Conservation (phyloP, 2,113 vertebrate genomes). For the Hylia prasina region DNA sequence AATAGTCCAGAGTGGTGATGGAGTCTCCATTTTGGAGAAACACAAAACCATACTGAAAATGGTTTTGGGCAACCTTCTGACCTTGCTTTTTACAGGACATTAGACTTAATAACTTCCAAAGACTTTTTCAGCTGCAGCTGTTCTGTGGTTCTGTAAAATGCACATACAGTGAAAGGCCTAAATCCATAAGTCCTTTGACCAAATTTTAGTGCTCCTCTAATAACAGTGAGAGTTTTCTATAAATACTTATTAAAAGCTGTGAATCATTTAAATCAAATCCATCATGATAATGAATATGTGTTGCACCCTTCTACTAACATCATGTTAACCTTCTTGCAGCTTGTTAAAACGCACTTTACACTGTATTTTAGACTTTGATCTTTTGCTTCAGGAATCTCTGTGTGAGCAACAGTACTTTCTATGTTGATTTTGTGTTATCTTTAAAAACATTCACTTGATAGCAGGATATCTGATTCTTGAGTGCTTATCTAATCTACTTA, state of each 20-base stretch:
- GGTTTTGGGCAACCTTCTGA: not conserved
- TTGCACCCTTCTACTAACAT: not conserved
- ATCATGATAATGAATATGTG: not conserved
- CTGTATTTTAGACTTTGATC: not conserved
- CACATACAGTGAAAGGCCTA: not conserved
- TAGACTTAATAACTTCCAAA: not conserved
- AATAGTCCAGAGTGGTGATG: not conserved
- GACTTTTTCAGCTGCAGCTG: not conserved
- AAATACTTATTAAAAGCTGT: not conserved
- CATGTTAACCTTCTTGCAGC: not conserved
- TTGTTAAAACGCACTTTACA: not conserved
- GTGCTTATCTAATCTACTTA: conserved; percentile 54
- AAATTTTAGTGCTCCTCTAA: not conserved
- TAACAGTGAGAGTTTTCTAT: not conserved
- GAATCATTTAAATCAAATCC: not conserved
- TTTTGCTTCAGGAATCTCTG: not conserved
- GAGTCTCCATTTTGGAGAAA: not conserved
- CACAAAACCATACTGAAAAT: not conserved
- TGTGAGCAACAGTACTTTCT: not conserved
- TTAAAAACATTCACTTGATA: conserved; percentile 40
- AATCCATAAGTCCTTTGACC: not conserved
- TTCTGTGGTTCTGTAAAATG: not conserved
- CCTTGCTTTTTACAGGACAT: not conserved
- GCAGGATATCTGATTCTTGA: conserved; percentile 50
- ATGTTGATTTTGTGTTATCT: conserved; percentile 39